Percentiles rank a stretch among this genome's conserved stretches.
phyloP scores from a whole-genome alignment of 2,888 invertebrate genomes.

The Baronia brevicornis region DNA sequence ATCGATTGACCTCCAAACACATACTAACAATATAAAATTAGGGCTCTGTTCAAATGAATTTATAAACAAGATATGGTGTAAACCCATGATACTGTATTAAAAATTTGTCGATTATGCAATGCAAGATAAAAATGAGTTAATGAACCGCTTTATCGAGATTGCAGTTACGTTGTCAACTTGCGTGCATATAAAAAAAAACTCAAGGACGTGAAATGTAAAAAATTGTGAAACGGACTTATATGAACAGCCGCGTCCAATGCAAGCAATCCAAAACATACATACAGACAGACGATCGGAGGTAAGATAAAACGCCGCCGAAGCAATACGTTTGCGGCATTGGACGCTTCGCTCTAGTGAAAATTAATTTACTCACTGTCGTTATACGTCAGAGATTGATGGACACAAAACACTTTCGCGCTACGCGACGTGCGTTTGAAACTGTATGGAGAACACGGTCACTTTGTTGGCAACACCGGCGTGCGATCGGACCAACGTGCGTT shows the following conservation, averaged over 20 bases:
- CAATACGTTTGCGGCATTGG: constrained; percentile 3
- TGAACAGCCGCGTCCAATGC: constrained; percentile 8
- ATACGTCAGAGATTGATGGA: constrained; percentile 28
- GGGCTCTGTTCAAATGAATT: no score
- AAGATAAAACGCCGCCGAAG: constrained; percentile 3
- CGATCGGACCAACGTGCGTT: constrained; percentile 39
- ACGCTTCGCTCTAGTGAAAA: constrained; percentile 18
- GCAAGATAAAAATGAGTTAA: constrained; percentile 2
- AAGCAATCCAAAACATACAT: neutral
- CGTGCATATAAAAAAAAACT: constrained; percentile 5
- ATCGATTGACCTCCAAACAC: no score
- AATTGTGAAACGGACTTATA: neutral
- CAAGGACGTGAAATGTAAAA: constrained; percentile 9
- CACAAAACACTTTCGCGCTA: constrained; percentile 44
- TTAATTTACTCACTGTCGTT: constrained; percentile 47
- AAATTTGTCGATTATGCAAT: constrained; percentile 1
- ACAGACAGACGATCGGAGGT: constrained; percentile 3
- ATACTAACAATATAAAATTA: no score
- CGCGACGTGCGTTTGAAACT: constrained; percentile 18
- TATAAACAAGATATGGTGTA: neutral
- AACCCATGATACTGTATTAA: constrained; percentile 5
- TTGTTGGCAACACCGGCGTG: constrained; percentile 39
- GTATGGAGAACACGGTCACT: constrained; percentile 22
- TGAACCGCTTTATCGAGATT: constrained; percentile 3
- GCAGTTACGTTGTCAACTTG: constrained; percentile 10